These are phyloP conservation scores for Onthophagus taurus DNA, from an alignment of 1,140 invertebrate species.

Conservation along the genomic window DNA sequence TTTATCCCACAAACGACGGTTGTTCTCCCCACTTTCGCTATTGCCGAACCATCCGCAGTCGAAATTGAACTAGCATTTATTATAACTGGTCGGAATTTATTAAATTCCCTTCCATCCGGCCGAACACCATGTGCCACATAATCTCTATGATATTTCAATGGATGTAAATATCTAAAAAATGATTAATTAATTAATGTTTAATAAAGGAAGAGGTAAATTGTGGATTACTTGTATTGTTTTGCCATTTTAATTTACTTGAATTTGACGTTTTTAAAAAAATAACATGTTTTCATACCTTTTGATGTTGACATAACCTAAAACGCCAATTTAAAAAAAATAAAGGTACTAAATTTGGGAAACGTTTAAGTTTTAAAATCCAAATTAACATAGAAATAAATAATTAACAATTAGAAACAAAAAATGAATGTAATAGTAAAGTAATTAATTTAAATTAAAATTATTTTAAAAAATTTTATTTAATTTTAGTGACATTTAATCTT, in stretches of 20 bases:
- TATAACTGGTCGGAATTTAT: conserved; percentile 48
- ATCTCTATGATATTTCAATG: conserved; percentile 52
- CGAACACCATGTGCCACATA: conserved; percentile 47
- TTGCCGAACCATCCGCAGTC: conserved; percentile 61
- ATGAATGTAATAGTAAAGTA: too few relatives aligned
- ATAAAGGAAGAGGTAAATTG: not conserved
- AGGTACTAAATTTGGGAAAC: too few relatives aligned
- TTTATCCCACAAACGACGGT: conserved; percentile 68
- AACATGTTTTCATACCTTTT: too few relatives aligned
- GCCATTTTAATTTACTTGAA: conserved; percentile 19
- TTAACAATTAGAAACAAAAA: too few relatives aligned
- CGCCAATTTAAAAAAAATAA: too few relatives aligned
- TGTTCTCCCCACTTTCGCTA: conserved; percentile 64
- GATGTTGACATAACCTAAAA: conserved; percentile 12
- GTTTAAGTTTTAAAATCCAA: too few relatives aligned
- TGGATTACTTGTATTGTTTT: conserved; percentile 23
- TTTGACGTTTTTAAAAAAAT: too few relatives aligned
- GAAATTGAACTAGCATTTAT: conserved; percentile 54
- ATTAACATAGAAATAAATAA: too few relatives aligned
- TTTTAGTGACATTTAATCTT: too few relatives aligned
- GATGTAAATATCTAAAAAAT: conserved; percentile 49
- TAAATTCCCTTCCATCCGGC: conserved; percentile 56
- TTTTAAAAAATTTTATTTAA: too few relatives aligned
- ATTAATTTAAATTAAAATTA: too few relatives aligned
- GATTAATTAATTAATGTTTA: not conserved